Conservation (phyloP, 2,797 vertebrate genomes). For the Typhlichthys subterraneus region DNA sequence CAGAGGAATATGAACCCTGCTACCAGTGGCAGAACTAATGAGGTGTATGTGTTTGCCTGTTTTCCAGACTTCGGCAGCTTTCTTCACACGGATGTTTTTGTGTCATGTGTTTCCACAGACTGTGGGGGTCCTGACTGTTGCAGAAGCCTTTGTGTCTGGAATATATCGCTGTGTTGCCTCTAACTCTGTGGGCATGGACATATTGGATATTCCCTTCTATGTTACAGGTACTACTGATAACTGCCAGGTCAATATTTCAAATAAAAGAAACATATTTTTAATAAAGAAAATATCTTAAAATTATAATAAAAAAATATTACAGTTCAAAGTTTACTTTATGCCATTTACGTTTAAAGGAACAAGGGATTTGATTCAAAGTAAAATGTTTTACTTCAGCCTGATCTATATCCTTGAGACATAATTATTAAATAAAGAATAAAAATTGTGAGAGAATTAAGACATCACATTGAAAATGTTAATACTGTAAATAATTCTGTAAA, state of each 20-base stretch:
- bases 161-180: slow-evolving; percentile 89
- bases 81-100: slow-evolving; percentile 14
- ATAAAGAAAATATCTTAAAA: no score
- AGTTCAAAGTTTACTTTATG: no score
- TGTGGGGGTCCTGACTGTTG: slow-evolving; percentile 87
- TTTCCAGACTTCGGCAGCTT: background rate
- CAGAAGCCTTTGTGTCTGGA: slow-evolving; percentile 86
- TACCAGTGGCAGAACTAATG: slow-evolving; percentile 48
- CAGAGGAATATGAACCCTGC: slow-evolving; percentile 48
- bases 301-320: no score
- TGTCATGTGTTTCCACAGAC: slow-evolving; percentile 75
- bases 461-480: no score
- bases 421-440: no score
- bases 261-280: no score
- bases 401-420: no score
- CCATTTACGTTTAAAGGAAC: no score
- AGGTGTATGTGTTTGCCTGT: slow-evolving; percentile 20
- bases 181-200: slow-evolving; percentile 85
- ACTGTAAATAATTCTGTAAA: no score
- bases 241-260: background rate
- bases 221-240: slow-evolving; percentile 85
- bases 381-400: no score
- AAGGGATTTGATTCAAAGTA: no score
- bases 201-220: slow-evolving; percentile 86
- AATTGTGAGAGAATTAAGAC: no score